Conservation (phyloP, 2,888 invertebrate species). For the Nemoura dubitans region DNA sequence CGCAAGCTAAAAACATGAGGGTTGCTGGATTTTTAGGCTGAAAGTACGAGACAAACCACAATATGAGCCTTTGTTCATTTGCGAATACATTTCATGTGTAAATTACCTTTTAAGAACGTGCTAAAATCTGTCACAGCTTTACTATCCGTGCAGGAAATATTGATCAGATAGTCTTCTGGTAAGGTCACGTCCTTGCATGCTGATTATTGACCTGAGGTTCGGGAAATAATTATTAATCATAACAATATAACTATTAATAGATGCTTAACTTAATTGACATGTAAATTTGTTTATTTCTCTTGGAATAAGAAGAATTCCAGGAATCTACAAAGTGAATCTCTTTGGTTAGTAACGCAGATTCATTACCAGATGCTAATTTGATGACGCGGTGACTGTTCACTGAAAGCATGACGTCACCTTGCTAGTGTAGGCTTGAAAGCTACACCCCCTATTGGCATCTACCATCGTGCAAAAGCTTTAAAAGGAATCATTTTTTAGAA, state of each 20-base stretch:
- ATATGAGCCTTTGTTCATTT: not conserved
- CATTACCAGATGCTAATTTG: slow-evolving; percentile 12
- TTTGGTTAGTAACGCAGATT: not conserved
- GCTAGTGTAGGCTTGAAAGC: not conserved
- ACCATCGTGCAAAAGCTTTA: not conserved
- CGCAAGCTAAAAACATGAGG: not conserved
- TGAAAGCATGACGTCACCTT: not conserved
- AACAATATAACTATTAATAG: not conserved
- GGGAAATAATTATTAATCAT: not conserved
- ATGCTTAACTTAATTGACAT: not conserved
- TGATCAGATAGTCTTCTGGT: not conserved
- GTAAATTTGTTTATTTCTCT: not conserved
- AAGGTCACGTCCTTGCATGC: not conserved
- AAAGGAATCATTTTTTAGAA: not conserved
- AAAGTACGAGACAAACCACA: not conserved
- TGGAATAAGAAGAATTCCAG: not conserved
- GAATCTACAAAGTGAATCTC: not conserved
- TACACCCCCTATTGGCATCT: not conserved
- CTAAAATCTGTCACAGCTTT: not conserved
- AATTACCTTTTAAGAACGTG: not conserved
- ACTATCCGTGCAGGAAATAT: not conserved
- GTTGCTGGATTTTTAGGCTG: not conserved
- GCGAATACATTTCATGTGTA: not conserved
- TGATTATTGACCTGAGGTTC: not conserved
- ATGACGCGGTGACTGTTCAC: not conserved